Percentiles rank a stretch among this genome's conserved stretches.
These are phyloP conservation scores for Athetis lepigone DNA, from an alignment of 2,888 invertebrate species.

Conservation along the genomic window DNA sequence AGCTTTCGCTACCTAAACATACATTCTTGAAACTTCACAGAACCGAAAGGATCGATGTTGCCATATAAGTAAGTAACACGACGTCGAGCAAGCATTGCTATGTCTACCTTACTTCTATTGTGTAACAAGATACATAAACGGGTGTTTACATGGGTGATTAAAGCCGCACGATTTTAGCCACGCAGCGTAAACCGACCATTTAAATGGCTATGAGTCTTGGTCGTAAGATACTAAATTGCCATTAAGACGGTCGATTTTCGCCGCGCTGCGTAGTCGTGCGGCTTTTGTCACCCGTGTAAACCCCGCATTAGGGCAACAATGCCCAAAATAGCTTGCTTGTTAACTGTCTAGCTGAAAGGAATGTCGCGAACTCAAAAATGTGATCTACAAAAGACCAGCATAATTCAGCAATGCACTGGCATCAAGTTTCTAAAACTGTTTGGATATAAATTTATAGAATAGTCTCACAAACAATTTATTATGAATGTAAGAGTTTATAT, in stretches of 20 bases:
- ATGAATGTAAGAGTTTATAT: no score
- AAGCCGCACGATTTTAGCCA: no score
- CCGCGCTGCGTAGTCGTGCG: no score
- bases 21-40: conserved; percentile 14
- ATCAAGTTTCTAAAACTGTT: not conserved
- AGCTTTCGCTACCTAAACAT: not conserved
- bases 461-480: not conserved
- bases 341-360: conserved; percentile 3
- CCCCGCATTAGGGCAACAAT: not conserved
- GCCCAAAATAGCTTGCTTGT: conserved; percentile 2
- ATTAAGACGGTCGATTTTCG: no score
- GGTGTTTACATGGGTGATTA: no score
- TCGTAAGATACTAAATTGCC: no score
- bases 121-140: not conserved
- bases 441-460: not conserved
- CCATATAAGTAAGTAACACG: conserved; percentile 11
- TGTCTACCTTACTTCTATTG: no score
- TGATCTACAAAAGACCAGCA: not conserved
- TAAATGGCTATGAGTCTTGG: no score
- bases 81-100: conserved; percentile 3
- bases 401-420: not conserved
- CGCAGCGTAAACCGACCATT: no score
- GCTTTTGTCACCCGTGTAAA: no score
- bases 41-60: not conserved
- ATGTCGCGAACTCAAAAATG: conserved; percentile 10